Evolutionary conservation across 1,140 invertebrate genomes (phyloP), one percentile per base, ranked within the genome.

Genomic region (Myzus persicae): DNA sequence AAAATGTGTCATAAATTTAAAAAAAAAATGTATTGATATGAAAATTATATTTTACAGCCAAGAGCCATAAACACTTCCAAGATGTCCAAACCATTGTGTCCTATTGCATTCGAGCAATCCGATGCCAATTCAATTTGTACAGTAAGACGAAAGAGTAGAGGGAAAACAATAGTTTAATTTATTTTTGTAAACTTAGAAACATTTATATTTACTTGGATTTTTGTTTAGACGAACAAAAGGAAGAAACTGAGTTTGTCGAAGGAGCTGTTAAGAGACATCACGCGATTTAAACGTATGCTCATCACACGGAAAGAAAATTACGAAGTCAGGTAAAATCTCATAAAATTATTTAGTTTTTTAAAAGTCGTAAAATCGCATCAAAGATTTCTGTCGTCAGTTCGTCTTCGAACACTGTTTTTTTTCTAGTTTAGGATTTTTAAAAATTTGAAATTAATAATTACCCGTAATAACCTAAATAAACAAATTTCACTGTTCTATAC

Each of bases 201-300:
- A 36, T 84, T 85, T 42, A 42, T 42, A 5, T 14, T 42, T 14
- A 26, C 5, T 6, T 26, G 26, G 2, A 24, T 42, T 42, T 85
- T 44, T 26, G 7, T 42, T 42, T 85, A 85, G 82, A 85, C 24
- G 11, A 42, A 14, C 24, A 87, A 87, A 6, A n/a, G 38, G 31
- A 87, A 87, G 84, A 87, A 87, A 46, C 31, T 87, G 3, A 46
- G 42, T 87, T 42, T 87, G 14, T 46, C 84, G 18, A 87, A 87
- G 42, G 84, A 87, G 31, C 11, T 87, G 14, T 31, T 87, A 31
- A n/a, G 26, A 46, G 84, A 38, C 7, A 46, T 46, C 14, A n/a
- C 18, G 84, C 40, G 46, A 26, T 87, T 87, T 24, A 87, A 87
- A 42, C 84, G 7, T 8, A 46, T 46, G 84, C 24, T 87, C 24